phyloP scores from a whole-genome alignment of 2,113 vertebrate species.

The Prinia subflava region DNA sequence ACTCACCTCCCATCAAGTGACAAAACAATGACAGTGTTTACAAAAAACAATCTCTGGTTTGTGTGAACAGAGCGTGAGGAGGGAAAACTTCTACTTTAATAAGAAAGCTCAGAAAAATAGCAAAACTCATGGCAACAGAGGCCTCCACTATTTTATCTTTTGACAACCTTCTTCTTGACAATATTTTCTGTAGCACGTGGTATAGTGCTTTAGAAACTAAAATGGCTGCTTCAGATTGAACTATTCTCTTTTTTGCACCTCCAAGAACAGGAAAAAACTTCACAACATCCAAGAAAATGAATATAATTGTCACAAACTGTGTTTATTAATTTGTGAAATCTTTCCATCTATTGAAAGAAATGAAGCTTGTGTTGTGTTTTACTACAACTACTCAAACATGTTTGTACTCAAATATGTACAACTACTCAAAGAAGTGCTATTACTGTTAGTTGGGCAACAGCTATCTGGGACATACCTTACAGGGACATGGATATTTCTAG shows the following conservation, averaged over 20 bases:
- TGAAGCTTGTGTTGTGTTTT: background rate
- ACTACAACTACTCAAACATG: background rate
- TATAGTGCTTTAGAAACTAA: background rate
- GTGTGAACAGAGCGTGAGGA: too few species aligned
- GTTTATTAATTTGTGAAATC: background rate
- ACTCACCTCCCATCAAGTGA: too few species aligned
- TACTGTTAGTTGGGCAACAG: background rate
- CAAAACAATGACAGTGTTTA: too few species aligned
- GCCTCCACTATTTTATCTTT: background rate
- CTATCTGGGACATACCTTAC: background rate
- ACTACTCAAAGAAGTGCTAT: background rate
- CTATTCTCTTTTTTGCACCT: background rate
- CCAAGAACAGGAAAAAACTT: background rate
- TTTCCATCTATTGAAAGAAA: background rate
- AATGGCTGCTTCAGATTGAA: background rate
- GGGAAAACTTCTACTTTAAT: too few species aligned
- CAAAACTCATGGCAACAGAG: too few species aligned
- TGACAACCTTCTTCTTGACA: background rate
- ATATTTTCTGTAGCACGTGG: background rate
- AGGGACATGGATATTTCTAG: background rate
- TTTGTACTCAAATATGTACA: background rate
- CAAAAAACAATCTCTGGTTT: too few species aligned
- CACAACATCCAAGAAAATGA: background rate
- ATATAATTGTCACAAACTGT: background rate
- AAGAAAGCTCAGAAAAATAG: too few species aligned